A percentile compares a stretch with the other conserved stretches of the same genome.
phyloP scores from a whole-genome alignment of 2,113 vertebrate genomes.

The Elaphurus davidianus region DNA sequence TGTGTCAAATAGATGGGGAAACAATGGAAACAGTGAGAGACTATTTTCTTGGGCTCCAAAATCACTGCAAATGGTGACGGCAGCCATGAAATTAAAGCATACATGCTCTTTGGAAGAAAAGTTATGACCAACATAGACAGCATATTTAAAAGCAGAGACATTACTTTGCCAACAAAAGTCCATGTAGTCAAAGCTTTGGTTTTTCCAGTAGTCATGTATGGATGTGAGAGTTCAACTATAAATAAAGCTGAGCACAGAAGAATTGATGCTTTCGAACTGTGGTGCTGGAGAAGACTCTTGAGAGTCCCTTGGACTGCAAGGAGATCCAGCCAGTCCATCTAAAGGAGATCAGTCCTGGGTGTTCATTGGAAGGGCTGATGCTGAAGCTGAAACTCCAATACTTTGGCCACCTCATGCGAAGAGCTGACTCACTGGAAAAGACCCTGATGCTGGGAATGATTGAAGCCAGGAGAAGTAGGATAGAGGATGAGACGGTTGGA shows the following conservation, averaged over 20 bases:
- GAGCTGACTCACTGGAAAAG: neutral
- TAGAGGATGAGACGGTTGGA: neutral
- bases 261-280: neutral
- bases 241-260: neutral
- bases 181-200: accelerated
- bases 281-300: neutral
- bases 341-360: neutral
- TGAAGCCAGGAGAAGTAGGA: neutral
- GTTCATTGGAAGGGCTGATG: neutral
- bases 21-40: neutral
- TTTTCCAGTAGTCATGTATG: neutral
- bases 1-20: neutral
- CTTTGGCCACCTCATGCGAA: neutral
- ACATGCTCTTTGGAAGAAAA: neutral
- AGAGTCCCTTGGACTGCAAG: neutral
- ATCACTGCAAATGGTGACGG: neutral
- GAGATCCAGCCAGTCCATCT: neutral
- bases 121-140: neutral
- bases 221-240: neutral
- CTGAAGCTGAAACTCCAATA: neutral
- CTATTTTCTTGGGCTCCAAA: neutral
- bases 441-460: neutral
- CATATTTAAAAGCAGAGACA: neutral
- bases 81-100: neutral
- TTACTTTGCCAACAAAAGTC: neutral